Evolutionary conservation across 2,888 invertebrate genomes (phyloP).

Genomic region (Drosophila eohydei): DNA sequence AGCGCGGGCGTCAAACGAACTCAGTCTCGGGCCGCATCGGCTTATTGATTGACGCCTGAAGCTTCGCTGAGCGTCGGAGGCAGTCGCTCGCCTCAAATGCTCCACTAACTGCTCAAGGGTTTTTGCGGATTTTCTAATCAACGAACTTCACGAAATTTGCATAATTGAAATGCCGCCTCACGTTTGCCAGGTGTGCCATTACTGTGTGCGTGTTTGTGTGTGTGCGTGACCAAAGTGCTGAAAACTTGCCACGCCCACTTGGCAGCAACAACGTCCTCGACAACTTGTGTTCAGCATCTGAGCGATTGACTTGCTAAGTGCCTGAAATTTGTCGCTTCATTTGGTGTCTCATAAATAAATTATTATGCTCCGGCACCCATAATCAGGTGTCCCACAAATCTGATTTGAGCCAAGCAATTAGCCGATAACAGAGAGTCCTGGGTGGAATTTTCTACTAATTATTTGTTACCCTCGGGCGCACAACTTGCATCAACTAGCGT

Average conservation of each 20-base stretch:
- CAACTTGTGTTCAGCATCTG: conserved; percentile 11
- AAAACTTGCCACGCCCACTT: conserved; percentile 36
- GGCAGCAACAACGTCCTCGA: not conserved
- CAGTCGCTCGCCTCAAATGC: conserved; percentile 1
- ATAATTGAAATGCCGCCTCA: conserved; percentile 75
- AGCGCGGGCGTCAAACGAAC: conserved; percentile 42
- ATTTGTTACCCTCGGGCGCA: conserved; percentile 42
- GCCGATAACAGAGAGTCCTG: conserved; percentile 50
- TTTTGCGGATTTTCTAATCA: conserved; percentile 77
- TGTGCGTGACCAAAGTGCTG: conserved; percentile 53
- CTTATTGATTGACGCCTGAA: conserved; percentile 72
- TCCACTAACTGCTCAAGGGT: conserved; percentile 47
- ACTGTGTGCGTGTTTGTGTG: conserved; percentile 43
- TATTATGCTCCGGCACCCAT: conserved; percentile 62
- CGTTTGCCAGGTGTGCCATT: conserved; percentile 54
- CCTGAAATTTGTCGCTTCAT: conserved; percentile 77
- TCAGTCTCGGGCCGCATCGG: conserved; percentile 9
- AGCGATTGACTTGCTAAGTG: conserved; percentile 76
- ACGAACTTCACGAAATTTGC: conserved; percentile 69
- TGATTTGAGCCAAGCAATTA: conserved; percentile 77
- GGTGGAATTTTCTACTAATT: conserved; percentile 48
- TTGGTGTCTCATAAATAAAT: conserved; percentile 74
- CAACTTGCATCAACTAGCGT: conserved; percentile 1
- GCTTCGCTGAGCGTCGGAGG: conserved; percentile 8
- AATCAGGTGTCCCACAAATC: conserved; percentile 71